Evolutionary conservation across 2,888 invertebrate species (phyloP).

Genomic region (Xanthia icteritia): DNA sequence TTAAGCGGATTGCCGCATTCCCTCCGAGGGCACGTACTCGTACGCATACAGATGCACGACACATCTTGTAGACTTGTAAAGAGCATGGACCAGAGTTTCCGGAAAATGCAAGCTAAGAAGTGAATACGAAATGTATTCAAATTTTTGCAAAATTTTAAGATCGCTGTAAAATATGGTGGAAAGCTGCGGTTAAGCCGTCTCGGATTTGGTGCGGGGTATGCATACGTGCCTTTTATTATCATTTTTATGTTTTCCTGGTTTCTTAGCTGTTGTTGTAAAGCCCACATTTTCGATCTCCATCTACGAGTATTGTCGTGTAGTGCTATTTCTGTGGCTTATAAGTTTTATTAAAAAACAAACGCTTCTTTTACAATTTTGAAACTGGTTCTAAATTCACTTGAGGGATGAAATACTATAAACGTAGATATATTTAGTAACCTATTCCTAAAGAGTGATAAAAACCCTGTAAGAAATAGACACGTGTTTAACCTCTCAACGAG

Average conservation of each 20-base stretch:
- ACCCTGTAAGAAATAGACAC: no score
- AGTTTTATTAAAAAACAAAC: background rate
- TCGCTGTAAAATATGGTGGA: slow-evolving; percentile 34
- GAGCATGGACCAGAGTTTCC: slow-evolving; percentile 24
- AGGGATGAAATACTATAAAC: no score
- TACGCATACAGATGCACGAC: slow-evolving; percentile 40
- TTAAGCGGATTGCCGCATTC: slow-evolving; percentile 33
- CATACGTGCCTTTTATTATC: slow-evolving; percentile 28
- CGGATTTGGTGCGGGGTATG: slow-evolving; percentile 30
- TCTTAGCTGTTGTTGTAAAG: background rate
- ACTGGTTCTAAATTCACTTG: background rate
- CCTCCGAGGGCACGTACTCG: slow-evolving; percentile 1
- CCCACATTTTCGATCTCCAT: slow-evolving; percentile 7
- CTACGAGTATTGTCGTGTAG: background rate
- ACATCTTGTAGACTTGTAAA: slow-evolving; percentile 37
- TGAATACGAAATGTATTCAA: slow-evolving; percentile 50
- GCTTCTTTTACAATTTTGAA: background rate
- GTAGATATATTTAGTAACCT: no score
- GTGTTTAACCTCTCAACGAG: no score
- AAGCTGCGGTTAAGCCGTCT: slow-evolving; percentile 31
- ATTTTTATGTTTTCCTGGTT: slow-evolving; percentile 26
- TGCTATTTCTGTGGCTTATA: background rate
- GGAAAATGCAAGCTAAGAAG: slow-evolving; percentile 33
- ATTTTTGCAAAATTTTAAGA: slow-evolving; percentile 36
- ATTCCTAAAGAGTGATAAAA: no score